These are phyloP conservation scores for Xanthia icteritia DNA, from an alignment of 2,888 invertebrate genomes.

Conservation along the genomic window DNA sequence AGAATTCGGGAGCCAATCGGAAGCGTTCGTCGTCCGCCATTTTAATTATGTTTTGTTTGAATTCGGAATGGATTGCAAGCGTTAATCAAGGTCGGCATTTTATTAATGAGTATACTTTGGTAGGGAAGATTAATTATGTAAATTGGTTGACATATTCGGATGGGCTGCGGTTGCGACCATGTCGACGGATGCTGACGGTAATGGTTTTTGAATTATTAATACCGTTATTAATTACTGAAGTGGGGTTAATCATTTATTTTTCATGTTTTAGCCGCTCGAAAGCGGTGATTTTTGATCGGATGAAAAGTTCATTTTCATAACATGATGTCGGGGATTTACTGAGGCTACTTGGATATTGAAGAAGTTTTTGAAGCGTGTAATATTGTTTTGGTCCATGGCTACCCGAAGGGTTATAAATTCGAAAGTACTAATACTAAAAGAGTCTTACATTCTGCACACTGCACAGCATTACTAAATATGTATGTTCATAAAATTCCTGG, in stretches of 20 bases:
- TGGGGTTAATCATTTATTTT: conserved; percentile 59
- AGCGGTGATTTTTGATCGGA: conserved; percentile 24
- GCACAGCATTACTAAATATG: not conserved
- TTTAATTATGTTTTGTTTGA: conserved; percentile 73
- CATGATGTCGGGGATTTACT: conserved; percentile 2
- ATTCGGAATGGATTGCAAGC: conserved; percentile 68
- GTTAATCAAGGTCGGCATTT: conserved; percentile 71
- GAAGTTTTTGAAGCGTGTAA: conserved; percentile 14
- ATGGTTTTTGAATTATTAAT: conserved; percentile 73
- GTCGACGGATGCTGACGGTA: conserved; percentile 62
- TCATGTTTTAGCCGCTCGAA: conserved; percentile 41
- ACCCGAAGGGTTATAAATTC: not conserved
- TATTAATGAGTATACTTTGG: conserved; percentile 68
- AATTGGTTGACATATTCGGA: conserved; percentile 66
- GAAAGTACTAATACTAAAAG: conserved; percentile 1
- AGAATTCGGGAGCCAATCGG: conserved; percentile 58
- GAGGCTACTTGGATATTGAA: conserved; percentile 19
- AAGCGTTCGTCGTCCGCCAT: conserved; percentile 53
- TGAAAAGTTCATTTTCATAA: conserved; percentile 29
- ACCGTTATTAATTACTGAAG: conserved; percentile 66
- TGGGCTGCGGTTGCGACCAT: conserved; percentile 51
- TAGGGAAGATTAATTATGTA: conserved; percentile 67
- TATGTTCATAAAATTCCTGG: not conserved
- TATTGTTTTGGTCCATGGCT: not conserved
- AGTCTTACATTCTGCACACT: no score